A percentile compares a stretch with the other conserved stretches of the same genome.
phyloP scores from a whole-genome alignment of 2,113 vertebrate species.

The Columba janthina region DNA sequence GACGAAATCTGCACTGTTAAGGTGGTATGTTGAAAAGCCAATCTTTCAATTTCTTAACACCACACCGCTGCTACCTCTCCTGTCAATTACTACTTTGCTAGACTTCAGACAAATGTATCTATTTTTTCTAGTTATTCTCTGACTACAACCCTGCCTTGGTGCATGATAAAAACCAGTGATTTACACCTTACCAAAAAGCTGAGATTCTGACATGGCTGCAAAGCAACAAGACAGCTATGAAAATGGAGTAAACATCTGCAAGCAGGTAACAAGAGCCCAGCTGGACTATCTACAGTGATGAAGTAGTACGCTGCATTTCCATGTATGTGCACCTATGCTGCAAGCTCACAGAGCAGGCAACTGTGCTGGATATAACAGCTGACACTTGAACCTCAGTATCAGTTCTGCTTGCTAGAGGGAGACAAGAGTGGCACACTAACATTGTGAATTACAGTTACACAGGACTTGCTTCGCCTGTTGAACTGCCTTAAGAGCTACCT shows the following conservation, averaged over 20 bases:
- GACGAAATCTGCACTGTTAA: not conserved
- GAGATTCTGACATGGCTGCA: not conserved
- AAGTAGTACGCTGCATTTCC: not conserved
- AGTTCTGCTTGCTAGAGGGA: not conserved
- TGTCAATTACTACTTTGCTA: not conserved
- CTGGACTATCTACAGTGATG: not conserved
- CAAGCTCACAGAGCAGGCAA: not conserved
- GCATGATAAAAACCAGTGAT: not conserved
- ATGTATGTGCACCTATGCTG: not conserved
- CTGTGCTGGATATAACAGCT: fast-evolving
- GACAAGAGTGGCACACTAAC: not conserved
- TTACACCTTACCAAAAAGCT: not conserved
- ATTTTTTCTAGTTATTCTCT: not conserved
- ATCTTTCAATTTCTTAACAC: not conserved
- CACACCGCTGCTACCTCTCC: not conserved
- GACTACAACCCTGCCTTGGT: not conserved
- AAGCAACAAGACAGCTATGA: not conserved
- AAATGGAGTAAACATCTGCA: not conserved
- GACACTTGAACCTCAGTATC: not conserved
- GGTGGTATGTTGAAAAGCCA: not conserved
- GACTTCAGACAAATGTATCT: not conserved
- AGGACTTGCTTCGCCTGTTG: not conserved
- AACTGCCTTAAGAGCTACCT: not conserved
- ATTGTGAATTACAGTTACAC: not conserved
- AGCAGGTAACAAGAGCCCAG: not conserved